Percentiles rank a stretch among this genome's conserved stretches.
These are phyloP conservation scores for Falco columbarius DNA, from an alignment of 2,797 vertebrate species.

Conservation along the genomic window DNA sequence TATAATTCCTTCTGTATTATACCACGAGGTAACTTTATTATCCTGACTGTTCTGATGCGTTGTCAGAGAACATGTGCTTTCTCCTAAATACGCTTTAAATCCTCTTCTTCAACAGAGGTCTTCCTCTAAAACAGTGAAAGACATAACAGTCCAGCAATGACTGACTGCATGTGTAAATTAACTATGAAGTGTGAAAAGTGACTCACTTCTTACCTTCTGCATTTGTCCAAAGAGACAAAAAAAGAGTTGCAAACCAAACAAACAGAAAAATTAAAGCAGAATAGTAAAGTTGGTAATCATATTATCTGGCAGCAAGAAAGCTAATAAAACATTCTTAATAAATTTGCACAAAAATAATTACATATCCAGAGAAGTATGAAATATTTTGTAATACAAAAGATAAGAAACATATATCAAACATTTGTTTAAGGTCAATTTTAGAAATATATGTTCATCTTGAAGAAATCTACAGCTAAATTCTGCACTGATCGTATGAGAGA, in stretches of 20 bases:
- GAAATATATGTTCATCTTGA: not conserved
- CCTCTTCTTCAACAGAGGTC: not conserved
- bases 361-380: not conserved
- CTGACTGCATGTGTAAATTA: not conserved
- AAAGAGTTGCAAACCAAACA: conserved; percentile 12
- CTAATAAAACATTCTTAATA: not conserved
- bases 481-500: not conserved
- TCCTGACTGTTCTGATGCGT: not conserved
- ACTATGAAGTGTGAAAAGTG: not conserved
- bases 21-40: not conserved
- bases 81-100: not conserved
- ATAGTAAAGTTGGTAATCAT: not conserved
- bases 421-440: not conserved
- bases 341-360: not conserved
- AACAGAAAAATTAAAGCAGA: conserved; percentile 23
- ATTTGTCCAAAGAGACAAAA: conserved; percentile 38
- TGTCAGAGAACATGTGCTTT: not conserved
- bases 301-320: not conserved
- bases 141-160: not conserved
- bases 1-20: not conserved
- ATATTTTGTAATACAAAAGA: not conserved
- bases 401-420: not conserved
- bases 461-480: not conserved
- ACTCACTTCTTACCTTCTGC: conserved; percentile 66
- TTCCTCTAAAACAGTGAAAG: not conserved